phyloP scores from a whole-genome alignment of 2,113 vertebrate species.

The Aegithalos caudatus region DNA sequence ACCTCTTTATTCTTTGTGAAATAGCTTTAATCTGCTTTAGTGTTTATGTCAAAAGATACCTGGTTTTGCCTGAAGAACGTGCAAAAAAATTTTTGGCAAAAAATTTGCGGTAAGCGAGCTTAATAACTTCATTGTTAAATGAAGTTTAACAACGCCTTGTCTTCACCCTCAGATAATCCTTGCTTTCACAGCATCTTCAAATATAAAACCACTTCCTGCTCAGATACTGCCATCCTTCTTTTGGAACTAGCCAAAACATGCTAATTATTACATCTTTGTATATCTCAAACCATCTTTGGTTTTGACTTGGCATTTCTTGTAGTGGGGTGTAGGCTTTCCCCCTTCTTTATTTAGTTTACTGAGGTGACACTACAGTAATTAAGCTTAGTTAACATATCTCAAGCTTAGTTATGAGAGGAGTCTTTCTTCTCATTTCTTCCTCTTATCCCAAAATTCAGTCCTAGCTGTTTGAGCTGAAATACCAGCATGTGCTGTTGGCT shows the following conservation, averaged over 20 bases:
- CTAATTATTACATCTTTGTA: background rate
- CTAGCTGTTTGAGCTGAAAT: background rate
- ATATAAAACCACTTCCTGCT: background rate
- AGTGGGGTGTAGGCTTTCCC: too few species aligned
- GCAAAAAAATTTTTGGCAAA: background rate
- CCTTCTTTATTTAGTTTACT: too few species aligned
- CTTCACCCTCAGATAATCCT: background rate
- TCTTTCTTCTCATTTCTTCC: background rate
- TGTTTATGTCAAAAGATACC: background rate
- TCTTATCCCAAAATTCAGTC: background rate
- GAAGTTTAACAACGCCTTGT: rapidly evolving
- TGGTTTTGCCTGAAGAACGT: background rate
- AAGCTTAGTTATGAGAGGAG: background rate
- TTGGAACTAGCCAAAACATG: background rate
- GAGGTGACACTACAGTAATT: too few species aligned
- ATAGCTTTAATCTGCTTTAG: background rate
- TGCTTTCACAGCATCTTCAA: background rate
- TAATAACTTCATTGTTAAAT: background rate
- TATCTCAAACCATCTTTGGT: too few species aligned
- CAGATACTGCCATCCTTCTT: background rate
- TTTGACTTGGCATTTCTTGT: too few species aligned
- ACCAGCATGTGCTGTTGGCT: background rate
- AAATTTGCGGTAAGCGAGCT: background rate
- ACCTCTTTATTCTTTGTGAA: background rate
- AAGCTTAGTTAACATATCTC: too few species aligned